Percentiles rank a stretch among this genome's conserved stretches.
Conservation (phyloP, 1,140 invertebrate species). For the Nixonia krombeini region DNA sequence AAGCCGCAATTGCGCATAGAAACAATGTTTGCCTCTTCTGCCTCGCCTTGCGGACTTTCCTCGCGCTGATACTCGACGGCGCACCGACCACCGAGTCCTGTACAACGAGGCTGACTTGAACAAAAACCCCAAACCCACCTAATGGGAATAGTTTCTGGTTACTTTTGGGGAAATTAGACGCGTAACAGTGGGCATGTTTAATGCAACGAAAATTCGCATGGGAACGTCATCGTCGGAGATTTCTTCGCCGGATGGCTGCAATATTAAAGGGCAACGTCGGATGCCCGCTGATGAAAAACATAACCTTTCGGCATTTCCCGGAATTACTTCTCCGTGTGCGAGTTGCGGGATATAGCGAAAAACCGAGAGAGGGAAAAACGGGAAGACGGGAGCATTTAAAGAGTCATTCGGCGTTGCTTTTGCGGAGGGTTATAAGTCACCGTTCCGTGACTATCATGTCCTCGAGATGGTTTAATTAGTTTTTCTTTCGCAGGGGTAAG, state of each 20-base stretch:
- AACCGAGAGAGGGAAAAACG: too few relatives aligned
- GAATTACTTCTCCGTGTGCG: too few relatives aligned
- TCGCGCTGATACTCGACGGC: constrained; percentile 9
- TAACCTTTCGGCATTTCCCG: too few relatives aligned
- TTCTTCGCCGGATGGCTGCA: not conserved
- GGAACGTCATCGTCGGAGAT: not conserved
- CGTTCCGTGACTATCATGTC: not conserved
- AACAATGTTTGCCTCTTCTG: constrained; percentile 46
- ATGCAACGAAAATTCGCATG: constrained; percentile 15
- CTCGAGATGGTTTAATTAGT: constrained; percentile 2
- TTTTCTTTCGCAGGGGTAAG: constrained; percentile 8
- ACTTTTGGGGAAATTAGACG: constrained; percentile 47
- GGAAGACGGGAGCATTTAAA: too few relatives aligned
- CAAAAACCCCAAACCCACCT: constrained; percentile 50
- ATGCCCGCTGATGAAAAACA: not conserved
- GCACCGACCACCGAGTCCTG: constrained; percentile 14
- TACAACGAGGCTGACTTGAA: constrained; percentile 35
- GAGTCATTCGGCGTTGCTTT: too few relatives aligned
- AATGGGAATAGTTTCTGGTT: constrained; percentile 52
- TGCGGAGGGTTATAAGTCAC: not conserved
- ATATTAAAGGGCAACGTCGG: not conserved
- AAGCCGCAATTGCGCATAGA: constrained; percentile 54
- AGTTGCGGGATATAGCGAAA: too few relatives aligned
- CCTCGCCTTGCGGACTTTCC: constrained; percentile 32
- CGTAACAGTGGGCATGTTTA: constrained; percentile 14